A percentile compares a stretch with the other conserved stretches of the same genome.
These are phyloP conservation scores for Centrocercus urophasianus DNA, from an alignment of 2,113 vertebrate species.

Conservation along the genomic window DNA sequence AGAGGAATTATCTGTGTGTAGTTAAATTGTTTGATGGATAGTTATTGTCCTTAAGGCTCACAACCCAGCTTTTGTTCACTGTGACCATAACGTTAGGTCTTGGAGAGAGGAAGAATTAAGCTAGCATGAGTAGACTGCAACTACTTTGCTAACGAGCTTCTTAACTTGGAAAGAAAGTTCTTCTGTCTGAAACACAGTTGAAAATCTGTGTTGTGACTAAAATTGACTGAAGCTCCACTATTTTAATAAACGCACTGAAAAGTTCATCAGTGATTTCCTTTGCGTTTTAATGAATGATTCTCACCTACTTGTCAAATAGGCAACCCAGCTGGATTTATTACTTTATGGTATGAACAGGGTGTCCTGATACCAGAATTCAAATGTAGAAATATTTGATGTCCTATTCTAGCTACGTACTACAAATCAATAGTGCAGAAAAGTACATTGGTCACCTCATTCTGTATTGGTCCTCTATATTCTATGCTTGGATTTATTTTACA, in stretches of 20 bases:
- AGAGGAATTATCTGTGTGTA: background rate
- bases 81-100: background rate
- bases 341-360: conserved; percentile 67
- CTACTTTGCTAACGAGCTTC: conserved; percentile 68
- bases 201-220: conserved; percentile 78
- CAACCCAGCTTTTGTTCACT: background rate
- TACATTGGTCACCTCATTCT: background rate
- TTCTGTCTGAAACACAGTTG: conserved; percentile 73
- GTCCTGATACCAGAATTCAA: conserved; percentile 52
- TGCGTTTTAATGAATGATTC: conserved; percentile 80
- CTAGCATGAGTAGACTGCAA: background rate
- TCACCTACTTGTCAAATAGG: conserved; percentile 75
- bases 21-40: background rate
- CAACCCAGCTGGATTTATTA: conserved; percentile 70
- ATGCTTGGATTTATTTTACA: background rate
- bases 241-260: conserved; percentile 78
- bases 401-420: background rate
- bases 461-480: background rate
- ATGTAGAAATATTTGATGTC: conserved; percentile 64
- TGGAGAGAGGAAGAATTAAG: background rate
- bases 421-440: background rate
- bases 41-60: background rate
- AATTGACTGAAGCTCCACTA: conserved; percentile 79
- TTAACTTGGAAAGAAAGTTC: conserved; percentile 57
- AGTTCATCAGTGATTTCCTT: conserved; percentile 75